Evolutionary conservation across 2,113 vertebrate genomes (phyloP).

Genomic region (Meleagris gallopavo): DNA sequence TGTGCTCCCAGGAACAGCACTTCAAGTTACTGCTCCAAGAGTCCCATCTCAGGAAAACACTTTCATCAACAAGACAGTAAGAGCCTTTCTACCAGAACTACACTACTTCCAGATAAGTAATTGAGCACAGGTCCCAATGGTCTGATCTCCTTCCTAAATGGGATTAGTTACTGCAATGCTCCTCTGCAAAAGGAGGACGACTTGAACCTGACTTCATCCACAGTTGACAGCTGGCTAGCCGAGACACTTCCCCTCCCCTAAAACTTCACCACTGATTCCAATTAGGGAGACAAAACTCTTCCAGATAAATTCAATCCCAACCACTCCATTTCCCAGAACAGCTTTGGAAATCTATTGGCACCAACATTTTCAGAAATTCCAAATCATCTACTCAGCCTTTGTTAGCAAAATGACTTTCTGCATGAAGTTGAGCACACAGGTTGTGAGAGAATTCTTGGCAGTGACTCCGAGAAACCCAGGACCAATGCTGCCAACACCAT

Average conservation of each 20-base stretch:
- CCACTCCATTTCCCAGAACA: neutral
- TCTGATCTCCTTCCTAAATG: neutral
- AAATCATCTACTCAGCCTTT: neutral
- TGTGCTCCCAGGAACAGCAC: neutral
- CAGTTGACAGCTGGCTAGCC: neutral
- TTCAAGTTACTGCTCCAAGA: neutral
- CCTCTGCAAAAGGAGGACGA: neutral
- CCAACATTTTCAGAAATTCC: neutral
- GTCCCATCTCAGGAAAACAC: neutral
- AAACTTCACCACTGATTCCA: neutral
- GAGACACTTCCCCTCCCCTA: neutral
- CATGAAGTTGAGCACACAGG: accelerated
- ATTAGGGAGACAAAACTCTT: neutral
- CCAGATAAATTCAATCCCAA: neutral
- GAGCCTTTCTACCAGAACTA: neutral
- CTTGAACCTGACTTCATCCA: neutral
- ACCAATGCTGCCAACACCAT: neutral
- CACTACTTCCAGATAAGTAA: neutral
- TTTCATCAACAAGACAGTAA: neutral
- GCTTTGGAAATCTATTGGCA: neutral
- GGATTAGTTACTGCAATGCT: neutral
- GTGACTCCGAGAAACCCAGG: neutral
- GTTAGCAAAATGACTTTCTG: neutral
- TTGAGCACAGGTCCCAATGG: neutral
- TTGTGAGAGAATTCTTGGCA: neutral